A percentile compares a stretch with the other conserved stretches of the same genome.
Evolutionary conservation across 2,888 invertebrate species (phyloP).

Genomic region (Calameuta filiformis): DNA sequence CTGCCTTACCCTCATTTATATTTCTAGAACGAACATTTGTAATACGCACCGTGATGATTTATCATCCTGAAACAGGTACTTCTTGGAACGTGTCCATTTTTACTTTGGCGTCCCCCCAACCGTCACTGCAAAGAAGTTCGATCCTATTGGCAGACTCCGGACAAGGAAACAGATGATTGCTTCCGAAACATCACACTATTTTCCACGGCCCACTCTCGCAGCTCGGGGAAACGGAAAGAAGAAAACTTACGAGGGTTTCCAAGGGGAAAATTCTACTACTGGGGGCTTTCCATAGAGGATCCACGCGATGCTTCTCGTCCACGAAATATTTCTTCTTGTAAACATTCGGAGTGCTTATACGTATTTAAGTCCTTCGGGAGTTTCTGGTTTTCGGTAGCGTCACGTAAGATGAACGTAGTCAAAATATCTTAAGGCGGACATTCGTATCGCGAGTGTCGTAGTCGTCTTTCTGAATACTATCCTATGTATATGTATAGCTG

Average conservation of each 20-base stretch:
- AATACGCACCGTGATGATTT: not conserved
- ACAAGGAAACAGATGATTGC: conserved; percentile 42
- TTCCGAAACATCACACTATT: conserved; percentile 42
- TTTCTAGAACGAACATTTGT: not conserved
- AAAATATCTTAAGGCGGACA: not conserved
- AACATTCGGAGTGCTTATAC: not conserved
- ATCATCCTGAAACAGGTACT: conserved; percentile 10
- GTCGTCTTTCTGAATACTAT: not conserved
- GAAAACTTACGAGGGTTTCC: not conserved
- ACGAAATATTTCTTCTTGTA: not conserved
- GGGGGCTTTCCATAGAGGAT: not conserved
- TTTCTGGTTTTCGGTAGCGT: not conserved
- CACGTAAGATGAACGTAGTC: not conserved
- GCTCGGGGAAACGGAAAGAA: not conserved
- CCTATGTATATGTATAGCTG: not conserved
- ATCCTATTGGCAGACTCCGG: conserved; percentile 26
- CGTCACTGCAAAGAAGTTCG: conserved; percentile 30
- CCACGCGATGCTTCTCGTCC: not conserved
- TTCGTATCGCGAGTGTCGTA: not conserved
- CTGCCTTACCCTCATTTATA: not conserved
- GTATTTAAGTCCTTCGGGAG: not conserved
- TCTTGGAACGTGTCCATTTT: conserved; percentile 33
- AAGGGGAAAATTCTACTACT: not conserved
- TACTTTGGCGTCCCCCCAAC: conserved; percentile 15
- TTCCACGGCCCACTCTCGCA: conserved; percentile 20